These are phyloP conservation scores for Amiota minor DNA, from an alignment of 2,888 invertebrate genomes.

Conservation along the genomic window DNA sequence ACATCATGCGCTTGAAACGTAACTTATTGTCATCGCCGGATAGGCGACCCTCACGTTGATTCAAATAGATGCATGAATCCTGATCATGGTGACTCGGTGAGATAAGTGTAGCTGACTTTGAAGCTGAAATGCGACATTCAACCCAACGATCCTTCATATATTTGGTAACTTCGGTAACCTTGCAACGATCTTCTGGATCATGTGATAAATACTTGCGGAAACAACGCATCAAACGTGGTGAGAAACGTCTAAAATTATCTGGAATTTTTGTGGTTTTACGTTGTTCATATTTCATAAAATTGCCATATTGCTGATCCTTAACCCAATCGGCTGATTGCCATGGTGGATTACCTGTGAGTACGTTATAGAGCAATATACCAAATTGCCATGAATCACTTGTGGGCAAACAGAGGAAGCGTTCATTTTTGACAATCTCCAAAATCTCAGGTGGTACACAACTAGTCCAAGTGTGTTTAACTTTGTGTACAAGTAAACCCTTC, in stretches of 20 bases:
- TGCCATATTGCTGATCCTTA: slow-evolving; percentile 81
- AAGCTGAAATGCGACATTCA: slow-evolving; percentile 75
- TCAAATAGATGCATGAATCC: slow-evolving; percentile 76
- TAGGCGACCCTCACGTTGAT: slow-evolving; percentile 75
- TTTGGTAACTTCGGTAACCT: slow-evolving; percentile 77
- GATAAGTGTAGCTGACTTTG: slow-evolving; percentile 74
- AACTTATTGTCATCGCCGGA: slow-evolving; percentile 76
- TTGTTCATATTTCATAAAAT: slow-evolving; percentile 80
- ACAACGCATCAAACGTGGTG: slow-evolving; percentile 80
- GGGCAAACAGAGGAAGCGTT: slow-evolving; percentile 79
- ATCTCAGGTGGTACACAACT: slow-evolving; percentile 78
- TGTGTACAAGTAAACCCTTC: slow-evolving; percentile 77
- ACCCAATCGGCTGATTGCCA: slow-evolving; percentile 83
- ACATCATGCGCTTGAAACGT: slow-evolving; percentile 75
- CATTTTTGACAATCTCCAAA: slow-evolving; percentile 77
- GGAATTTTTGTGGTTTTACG: slow-evolving; percentile 78
- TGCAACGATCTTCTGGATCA: slow-evolving; percentile 79
- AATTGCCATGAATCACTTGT: slow-evolving; percentile 85
- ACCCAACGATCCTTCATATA: slow-evolving; percentile 79
- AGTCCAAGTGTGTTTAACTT: slow-evolving; percentile 77
- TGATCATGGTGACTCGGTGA: slow-evolving; percentile 71
- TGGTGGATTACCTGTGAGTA: slow-evolving; percentile 80
- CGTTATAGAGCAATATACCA: slow-evolving; percentile 76
- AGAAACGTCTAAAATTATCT: slow-evolving; percentile 78
- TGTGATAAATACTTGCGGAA: slow-evolving; percentile 82